Base-by-base conservation (phyloP, 1,140 invertebrate genomes). In the Ceratosolen fusciceps region DNA sequence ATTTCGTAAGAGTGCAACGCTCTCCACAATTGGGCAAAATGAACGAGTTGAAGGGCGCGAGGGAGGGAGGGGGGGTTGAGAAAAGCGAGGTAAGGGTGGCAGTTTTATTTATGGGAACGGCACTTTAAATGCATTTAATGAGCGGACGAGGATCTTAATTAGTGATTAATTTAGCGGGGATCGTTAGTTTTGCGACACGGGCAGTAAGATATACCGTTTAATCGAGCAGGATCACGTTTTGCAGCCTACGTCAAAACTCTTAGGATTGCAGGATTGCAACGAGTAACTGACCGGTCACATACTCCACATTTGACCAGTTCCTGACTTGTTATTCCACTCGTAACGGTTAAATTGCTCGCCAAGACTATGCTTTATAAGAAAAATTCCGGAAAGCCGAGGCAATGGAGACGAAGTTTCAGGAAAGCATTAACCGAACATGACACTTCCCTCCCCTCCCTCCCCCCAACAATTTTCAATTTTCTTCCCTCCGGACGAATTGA, bases 271-370 rank as follows among this genome's bases (percentile, higher is more conserved):
- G 52, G 68, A 71, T 49, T 77, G 75, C 67, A 71, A 47, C 34
- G 16, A 37, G 26, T 9, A 24, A 39, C 43, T 79, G 77, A 79
- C 77, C 49, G 70, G 77, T 79, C 77, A 73, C 68, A 39, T 73
- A 79, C 70, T 54, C 70, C 29, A 73, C 77, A 73, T 79, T 54
- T 73, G 77, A 79, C 70, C 58, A 54, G 77, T 67, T 73, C 29
- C 56, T 65, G 77, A 77, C 76, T n/a, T 60, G 76, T 60, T 77
- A 71, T 77, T 60, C 67, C 39, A 77, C 76, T 71, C 26, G 34
- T 79, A 79, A 79, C 77, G 77, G 77, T 73, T 79, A 65, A 39
- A 65, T 56, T 37, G 16, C 76, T 49, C 12, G 58, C 26, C 62
- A 62, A 19, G 67, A 37, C 21, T 26, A 47, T 16, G 21, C 19